phyloP scores from a whole-genome alignment of 2,113 vertebrate species.

The Tragulus kanchil region DNA sequence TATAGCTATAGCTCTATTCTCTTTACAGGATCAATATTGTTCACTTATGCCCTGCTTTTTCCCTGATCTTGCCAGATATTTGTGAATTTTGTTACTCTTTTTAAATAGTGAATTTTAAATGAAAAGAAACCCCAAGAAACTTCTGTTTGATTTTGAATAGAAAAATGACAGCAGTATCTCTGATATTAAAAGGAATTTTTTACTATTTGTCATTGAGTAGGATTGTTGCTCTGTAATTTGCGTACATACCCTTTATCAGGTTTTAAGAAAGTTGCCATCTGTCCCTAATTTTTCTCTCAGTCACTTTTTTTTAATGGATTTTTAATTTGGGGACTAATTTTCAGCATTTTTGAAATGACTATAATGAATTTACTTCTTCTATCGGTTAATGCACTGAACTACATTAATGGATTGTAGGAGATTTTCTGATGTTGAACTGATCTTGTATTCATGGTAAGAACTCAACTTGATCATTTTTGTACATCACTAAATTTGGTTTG shows the following conservation, averaged over 20 bases:
- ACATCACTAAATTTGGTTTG: not conserved
- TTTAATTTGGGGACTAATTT: slow-evolving; percentile 9
- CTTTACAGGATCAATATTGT: not conserved
- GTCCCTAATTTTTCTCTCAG: not conserved
- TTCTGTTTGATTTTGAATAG: slow-evolving; percentile 34
- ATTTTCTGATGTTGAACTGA: not conserved
- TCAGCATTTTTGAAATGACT: not conserved
- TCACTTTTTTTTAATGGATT: not conserved
- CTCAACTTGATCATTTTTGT: not conserved
- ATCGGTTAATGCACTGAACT: not conserved
- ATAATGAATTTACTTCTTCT: not conserved
- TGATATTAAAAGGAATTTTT: slow-evolving; percentile 21
- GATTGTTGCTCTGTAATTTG: not conserved
- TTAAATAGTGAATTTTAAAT: slow-evolving; percentile 4
- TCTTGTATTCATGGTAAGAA: not conserved
- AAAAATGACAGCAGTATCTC: not conserved
- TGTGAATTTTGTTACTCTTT: not conserved
- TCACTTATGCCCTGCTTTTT: not conserved
- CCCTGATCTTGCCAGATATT: not conserved
- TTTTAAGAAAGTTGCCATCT: not conserved
- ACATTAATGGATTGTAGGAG: not conserved
- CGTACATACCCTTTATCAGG: not conserved
- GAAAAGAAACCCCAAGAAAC: too few relatives aligned
- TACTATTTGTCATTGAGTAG: not conserved
- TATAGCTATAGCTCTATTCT: not conserved